phyloP scores from a whole-genome alignment of 1,140 invertebrate genomes.

The Panulirus ornatus region DNA sequence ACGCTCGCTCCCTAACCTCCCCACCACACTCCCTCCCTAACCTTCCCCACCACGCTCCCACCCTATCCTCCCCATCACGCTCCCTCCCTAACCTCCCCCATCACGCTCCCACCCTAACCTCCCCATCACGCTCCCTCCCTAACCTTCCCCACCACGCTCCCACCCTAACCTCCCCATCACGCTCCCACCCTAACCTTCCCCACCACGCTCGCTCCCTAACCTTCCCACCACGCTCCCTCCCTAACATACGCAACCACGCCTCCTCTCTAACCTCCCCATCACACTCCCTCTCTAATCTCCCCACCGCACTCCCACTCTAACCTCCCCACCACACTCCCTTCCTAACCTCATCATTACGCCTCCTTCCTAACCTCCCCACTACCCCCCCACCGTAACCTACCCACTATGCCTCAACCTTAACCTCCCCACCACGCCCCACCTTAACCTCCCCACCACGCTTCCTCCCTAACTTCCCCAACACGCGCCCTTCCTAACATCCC shows the following conservation, averaged over 20 bases:
- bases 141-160: not conserved
- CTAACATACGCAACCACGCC: not conserved
- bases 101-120: not conserved
- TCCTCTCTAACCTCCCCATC: not conserved
- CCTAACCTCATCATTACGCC: not conserved
- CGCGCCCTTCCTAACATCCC: not conserved
- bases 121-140: not conserved
- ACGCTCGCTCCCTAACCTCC: not conserved
- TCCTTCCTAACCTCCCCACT: not conserved
- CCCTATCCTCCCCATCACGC: not conserved
- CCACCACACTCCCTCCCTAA: not conserved
- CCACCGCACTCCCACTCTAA: not conserved
- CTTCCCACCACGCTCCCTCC: not conserved
- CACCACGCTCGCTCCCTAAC: not conserved
- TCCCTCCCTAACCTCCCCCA: not conserved
- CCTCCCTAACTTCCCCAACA: not conserved
- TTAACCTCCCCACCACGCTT: not conserved
- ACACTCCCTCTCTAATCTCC: not conserved
- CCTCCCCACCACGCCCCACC: not conserved
- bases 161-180: not conserved
- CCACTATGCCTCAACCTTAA: no score
- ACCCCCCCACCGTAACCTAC: no score
- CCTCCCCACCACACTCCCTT: not conserved
- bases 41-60: not conserved
- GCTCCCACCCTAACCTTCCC: not conserved